These are phyloP conservation scores for Anthoscopus minutus DNA, from an alignment of 2,113 vertebrate species.

Conservation along the genomic window DNA sequence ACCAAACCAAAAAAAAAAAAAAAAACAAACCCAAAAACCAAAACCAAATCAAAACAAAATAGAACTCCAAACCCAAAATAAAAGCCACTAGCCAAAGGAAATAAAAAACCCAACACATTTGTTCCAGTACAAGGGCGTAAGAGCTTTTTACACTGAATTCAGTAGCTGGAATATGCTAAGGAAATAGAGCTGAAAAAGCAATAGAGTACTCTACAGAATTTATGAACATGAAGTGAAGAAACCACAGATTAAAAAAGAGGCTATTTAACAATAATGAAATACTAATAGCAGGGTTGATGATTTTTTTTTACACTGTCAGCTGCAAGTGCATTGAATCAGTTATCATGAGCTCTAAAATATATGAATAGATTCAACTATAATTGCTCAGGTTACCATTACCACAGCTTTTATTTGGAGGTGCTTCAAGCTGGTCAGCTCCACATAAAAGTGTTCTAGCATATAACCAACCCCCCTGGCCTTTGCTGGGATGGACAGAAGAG, in stretches of 20 bases:
- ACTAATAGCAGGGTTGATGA: background rate
- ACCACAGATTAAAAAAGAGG: background rate
- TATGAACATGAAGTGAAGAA: background rate
- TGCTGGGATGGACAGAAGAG: background rate
- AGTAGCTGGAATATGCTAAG: background rate
- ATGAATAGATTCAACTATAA: background rate
- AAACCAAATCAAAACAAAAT: no score
- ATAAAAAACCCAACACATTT: background rate
- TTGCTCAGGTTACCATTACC: background rate
- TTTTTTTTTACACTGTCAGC: background rate
- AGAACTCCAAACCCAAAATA: background rate
- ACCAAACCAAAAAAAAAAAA: no score
- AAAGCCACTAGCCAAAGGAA: background rate
- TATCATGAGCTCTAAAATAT: background rate
- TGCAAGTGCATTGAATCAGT: background rate
- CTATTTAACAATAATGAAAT: background rate
- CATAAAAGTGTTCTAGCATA: background rate
- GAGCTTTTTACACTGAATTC: background rate
- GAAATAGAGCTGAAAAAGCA: background rate
- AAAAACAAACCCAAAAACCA: no score
- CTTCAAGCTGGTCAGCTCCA: background rate
- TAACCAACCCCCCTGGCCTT: background rate
- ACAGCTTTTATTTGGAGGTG: background rate
- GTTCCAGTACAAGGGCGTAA: background rate
- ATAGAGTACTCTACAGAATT: background rate